Percentiles rank a stretch among this genome's conserved stretches.
Evolutionary conservation across 2,113 vertebrate species (phyloP).

Genomic region (Phyllopteryx taeniolatus): DNA sequence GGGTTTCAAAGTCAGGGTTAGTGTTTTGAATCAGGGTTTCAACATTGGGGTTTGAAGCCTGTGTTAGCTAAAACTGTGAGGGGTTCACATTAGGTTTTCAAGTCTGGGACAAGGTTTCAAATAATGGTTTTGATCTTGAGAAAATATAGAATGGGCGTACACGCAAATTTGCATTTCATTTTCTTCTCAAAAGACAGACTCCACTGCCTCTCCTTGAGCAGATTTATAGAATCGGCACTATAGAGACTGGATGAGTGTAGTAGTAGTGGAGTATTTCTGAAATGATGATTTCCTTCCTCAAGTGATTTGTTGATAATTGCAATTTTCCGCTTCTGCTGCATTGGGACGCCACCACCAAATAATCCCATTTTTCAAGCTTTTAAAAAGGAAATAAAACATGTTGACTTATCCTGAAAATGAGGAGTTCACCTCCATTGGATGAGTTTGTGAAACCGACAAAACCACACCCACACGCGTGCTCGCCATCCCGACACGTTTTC

Average conservation of each 20-base stretch:
- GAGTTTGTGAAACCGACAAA: neutral
- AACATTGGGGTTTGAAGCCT: no score
- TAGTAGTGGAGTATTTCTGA: neutral
- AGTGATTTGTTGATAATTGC: neutral
- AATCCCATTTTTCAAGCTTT: neutral
- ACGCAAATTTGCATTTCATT: neutral
- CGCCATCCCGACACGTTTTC: conserved; percentile 18
- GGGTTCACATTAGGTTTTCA: no score
- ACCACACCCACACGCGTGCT: neutral
- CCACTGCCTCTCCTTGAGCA: neutral
- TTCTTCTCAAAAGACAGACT: neutral
- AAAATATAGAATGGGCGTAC: no score
- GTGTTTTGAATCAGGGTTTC: no score
- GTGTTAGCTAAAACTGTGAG: no score
- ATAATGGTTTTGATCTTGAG: no score
- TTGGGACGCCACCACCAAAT: neutral
- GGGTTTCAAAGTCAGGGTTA: neutral
- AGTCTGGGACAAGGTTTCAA: no score
- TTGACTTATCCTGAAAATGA: neutral
- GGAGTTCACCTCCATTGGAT: neutral
- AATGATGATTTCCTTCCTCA: neutral
- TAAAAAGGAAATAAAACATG: neutral
- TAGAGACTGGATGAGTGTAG: neutral
- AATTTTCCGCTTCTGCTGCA: neutral
- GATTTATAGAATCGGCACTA: neutral